Conservation (phyloP, 2,113 vertebrate species). For the Pholis gunnellus region DNA sequence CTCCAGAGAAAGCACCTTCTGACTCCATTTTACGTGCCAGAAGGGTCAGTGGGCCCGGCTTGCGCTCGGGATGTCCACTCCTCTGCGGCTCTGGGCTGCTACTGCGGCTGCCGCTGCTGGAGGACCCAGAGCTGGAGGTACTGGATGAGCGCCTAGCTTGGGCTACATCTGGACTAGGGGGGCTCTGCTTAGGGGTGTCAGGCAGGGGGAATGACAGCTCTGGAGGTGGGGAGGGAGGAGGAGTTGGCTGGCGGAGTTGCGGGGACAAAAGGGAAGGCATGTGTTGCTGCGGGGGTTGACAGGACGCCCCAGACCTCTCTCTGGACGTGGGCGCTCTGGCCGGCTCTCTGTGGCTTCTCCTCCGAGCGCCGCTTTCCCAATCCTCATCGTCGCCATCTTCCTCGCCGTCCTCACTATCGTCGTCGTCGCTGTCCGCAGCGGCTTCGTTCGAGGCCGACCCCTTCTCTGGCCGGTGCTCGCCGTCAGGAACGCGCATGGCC, state of each 20-base stretch:
- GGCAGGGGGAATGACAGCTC: constrained; percentile 85
- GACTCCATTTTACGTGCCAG: constrained; percentile 85
- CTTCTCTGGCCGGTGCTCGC: constrained; percentile 65
- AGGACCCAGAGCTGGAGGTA: constrained; percentile 83
- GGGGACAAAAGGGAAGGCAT: constrained; percentile 81
- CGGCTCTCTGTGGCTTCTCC: constrained; percentile 72
- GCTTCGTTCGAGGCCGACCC: constrained; percentile 69
- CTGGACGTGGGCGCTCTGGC: constrained; percentile 69
- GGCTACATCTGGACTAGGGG: constrained; percentile 81
- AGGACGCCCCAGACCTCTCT: constrained; percentile 80
- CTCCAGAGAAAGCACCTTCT: constrained; percentile 81
- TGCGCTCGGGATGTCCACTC: constrained; percentile 76
- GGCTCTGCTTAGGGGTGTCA: constrained; percentile 87
- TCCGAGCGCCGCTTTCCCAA: constrained; percentile 72
- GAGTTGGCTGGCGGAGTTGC: constrained; percentile 84
- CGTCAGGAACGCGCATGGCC: constrained; percentile 60
- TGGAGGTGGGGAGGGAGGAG: constrained; percentile 84
- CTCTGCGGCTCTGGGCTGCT: constrained; percentile 85
- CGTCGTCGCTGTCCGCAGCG: constrained; percentile 81
- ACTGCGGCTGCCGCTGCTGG: constrained; percentile 84
- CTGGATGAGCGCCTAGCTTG: constrained; percentile 78
- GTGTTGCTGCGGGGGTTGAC: constrained; percentile 81
- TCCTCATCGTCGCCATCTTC: constrained; percentile 81
- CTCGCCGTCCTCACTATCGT: constrained; percentile 79
- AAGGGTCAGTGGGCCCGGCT: constrained; percentile 82